Evolutionary conservation across 2,888 invertebrate species (phyloP), one percentile per base, ranked within the genome.

Genomic region (Orthonevra nobilis): DNA sequence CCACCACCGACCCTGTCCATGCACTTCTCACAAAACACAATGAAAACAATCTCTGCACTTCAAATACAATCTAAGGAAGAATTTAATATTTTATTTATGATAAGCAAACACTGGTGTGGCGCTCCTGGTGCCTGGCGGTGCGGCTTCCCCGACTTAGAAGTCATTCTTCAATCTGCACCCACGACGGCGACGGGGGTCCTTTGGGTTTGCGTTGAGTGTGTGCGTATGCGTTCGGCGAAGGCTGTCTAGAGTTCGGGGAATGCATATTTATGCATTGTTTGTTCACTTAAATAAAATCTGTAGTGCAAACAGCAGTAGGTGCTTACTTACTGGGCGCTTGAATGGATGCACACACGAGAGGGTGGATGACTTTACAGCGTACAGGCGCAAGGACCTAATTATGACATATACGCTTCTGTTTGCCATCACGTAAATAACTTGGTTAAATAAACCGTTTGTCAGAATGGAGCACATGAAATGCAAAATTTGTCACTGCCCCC

Each of bases 341-440:
- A 10, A 20, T 15, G 34, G 12, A 2, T 30, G 15, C 17, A 15
- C n/a, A 6, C 3, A 14, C 7, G 5, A 7, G 12, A 12, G 20
- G 17, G 26, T 19, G 15, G 4, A 14, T 32, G 17, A 4, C 14
- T 42, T 23, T n/a, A 4, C 23, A 23, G 23, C 23, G 20, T 36
- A 9, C n/a, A 36, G 30, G 32, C 14, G 42, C 19, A 66, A 52
- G 70, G 38, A 70, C 40, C 70, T 77, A 70, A 77, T 77, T 77
- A 77, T 77, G 70, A 77, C 77, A 77, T 77, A 77, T 70, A 60
- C 34, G 77, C 60, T 70, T 77, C 77, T 77, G 77, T 77, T 77
- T 77, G 60, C 52, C 70, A 52, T 66, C 77, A 66, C 77, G 77
- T 54, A 77, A 77, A 77, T 70, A 77, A 77, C 64, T 77, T 46